phyloP scores from a whole-genome alignment of 2,888 invertebrate species.

The Drosophila silvestris region DNA sequence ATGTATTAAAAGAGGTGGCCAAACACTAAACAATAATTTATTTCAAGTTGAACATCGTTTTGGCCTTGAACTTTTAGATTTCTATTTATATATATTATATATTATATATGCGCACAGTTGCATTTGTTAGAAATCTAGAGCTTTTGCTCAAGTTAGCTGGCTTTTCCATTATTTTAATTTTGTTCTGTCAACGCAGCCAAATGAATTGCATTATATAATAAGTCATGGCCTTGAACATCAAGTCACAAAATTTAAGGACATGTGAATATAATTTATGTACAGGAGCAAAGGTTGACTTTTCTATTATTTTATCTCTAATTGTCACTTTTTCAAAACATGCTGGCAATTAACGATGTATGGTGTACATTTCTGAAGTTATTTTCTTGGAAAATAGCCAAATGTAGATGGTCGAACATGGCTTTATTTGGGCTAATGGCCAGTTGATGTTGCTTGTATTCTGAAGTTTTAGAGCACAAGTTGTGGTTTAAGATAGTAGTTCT shows the following conservation, averaged over 20 bases:
- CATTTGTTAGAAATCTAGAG: background rate
- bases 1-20: background rate
- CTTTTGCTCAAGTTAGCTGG: background rate
- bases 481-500: background rate
- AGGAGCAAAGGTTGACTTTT: background rate
- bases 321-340: conserved; percentile 17
- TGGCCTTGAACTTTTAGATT: background rate
- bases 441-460: conserved; percentile 25
- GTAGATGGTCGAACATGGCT: conserved; percentile 15
- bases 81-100: background rate
- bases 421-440: conserved; percentile 48
- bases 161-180: conserved; percentile 13
- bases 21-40: background rate
- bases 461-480: conserved; percentile 28
- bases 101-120: background rate
- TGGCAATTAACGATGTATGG: conserved; percentile 34
- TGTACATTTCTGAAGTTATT: conserved; percentile 10
- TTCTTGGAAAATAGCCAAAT: conserved; percentile 18
- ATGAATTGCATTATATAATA: conserved; percentile 28
- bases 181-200: conserved; percentile 14
- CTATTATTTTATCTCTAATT: conserved; percentile 25
- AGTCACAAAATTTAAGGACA: background rate
- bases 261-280: background rate
- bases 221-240: conserved; percentile 22
- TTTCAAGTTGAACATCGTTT: background rate